Base-by-base conservation (phyloP, 1,140 invertebrate genomes). In the Sesamia nonagrioides region DNA sequence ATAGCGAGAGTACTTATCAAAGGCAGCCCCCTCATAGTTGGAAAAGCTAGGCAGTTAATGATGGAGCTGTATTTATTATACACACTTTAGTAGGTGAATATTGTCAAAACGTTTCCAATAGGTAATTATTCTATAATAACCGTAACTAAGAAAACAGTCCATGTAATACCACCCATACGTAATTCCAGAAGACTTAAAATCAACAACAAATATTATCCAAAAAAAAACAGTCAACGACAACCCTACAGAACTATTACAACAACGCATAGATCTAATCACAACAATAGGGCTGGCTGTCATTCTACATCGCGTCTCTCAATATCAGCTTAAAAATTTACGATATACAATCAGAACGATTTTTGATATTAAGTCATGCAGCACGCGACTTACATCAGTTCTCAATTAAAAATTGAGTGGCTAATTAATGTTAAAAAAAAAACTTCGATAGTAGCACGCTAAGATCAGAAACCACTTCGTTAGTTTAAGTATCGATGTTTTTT, bases 221-320 rank as follows among this genome's bases (percentile, higher is more conserved):
- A 18, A 4, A 35, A 56, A n/a, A 17, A 17, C 7, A 15, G 33
- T 18, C 8, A 8, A 37, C 33, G 63, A 11, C 75, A 66, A 79
- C 81, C 72, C 78, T 82, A 66, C 61, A 54, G 21, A 45, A 74
- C 40, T 68, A 68, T 68, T 68, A 68, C 82, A 79, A 82, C 74
- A 79, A 85, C 80, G 58, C 77, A 72, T 80, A 45, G 81, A 78
- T 76, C 71, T 82, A 81, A 81, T 80, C 80, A 75, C 33, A 48
- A 80, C 73, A 78, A 82, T 79, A 78, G 80, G 66, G 78, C 66
- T 40, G 42, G 72, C 76, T 81, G 72, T 74, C 78, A 60, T 82
- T 82, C 77, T 50, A 68, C 56, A 78, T 75, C 71, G 60, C n/a
- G 13, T 15, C 21, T 81, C 75, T 77, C 48, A 58, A 56, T 79